Evolutionary conservation across 2,797 vertebrate species (phyloP).

Genomic region (Avahi laniger): DNA sequence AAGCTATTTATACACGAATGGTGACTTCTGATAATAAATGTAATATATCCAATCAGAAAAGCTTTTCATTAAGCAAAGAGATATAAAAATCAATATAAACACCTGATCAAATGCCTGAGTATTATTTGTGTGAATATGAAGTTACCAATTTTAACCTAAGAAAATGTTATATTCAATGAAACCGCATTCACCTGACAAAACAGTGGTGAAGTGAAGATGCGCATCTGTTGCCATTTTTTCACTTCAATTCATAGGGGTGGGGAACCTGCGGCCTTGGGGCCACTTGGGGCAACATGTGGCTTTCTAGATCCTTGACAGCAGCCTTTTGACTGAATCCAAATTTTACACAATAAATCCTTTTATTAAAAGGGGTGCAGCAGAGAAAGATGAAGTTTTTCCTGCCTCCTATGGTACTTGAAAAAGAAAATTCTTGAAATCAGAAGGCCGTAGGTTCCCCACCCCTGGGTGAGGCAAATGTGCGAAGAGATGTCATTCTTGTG

Average conservation of each 20-base stretch:
- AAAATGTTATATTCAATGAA: background rate
- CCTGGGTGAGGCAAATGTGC: background rate
- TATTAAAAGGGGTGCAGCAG: too few species aligned
- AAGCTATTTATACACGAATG: background rate
- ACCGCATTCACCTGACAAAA: background rate
- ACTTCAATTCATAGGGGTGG: background rate
- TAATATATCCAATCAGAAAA: background rate
- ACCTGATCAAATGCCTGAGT: background rate
- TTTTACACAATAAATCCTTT: too few species aligned
- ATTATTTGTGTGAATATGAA: background rate
- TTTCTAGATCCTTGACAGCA: too few species aligned
- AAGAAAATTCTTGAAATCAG: too few species aligned
- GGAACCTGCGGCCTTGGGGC: too few species aligned
- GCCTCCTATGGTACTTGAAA: too few species aligned
- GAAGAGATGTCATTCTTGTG: background rate
- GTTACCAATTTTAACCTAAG: background rate
- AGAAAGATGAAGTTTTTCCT: too few species aligned
- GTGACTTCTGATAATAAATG: background rate
- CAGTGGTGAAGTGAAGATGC: background rate
- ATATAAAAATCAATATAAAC: background rate
- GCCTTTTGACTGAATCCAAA: too few species aligned
- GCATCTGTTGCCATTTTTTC: background rate
- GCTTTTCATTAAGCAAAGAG: background rate
- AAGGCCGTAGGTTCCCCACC: too few species aligned
- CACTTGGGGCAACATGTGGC: too few species aligned